Evolutionary conservation across 2,888 invertebrate genomes (phyloP), one percentile per base, ranked within the genome.

Genomic region (Pantelozetes paolii): DNA sequence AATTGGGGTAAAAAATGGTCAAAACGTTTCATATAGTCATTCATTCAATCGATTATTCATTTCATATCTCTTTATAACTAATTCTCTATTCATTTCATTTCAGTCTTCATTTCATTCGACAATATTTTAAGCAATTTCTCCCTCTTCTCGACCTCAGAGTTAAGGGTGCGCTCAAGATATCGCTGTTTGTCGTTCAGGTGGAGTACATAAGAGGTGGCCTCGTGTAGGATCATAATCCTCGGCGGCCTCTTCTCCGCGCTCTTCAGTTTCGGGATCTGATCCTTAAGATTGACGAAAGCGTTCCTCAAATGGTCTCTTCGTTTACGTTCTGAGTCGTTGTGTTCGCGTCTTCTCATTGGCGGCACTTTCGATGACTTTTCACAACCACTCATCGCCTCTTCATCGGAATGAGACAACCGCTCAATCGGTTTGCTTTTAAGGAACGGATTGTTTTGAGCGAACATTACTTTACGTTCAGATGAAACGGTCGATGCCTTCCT

Each of bases 211-310:
- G 40, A 40, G 6, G 73, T 71, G 18, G 76, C 73, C 50, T 76
- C 76, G 40, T 73, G 74, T 50, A 76, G 45, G 36, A 76, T 76
- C 50, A 69, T 72, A 42, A 76, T 76, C 30, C 76, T 57, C 2
- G 76, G 72, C 32, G 76, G 75, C 72, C 76, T 76, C 36, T 76
- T 76, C 20, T 72, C 62, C 13, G 73, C 50, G n/a, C 40, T 62
- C 54, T 76, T 76, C 36, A 76, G 59, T 57, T 75, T 75, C 11
- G 76, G 76, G n/a, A 76, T 73, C 57, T 76, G 76, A 70, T 76
- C 76, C 48, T 72, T 62, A 26, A 76, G 59, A 71, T 54, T 64
- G 23, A 75, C 62, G 57, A 76, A 76, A 13, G 76, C 76, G 42
- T 75, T 75, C 20, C 76, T 72, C 20, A 76, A 64, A 54, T 76